Conservation (phyloP, 2,888 invertebrate species). For the Drosophila rellima region DNA sequence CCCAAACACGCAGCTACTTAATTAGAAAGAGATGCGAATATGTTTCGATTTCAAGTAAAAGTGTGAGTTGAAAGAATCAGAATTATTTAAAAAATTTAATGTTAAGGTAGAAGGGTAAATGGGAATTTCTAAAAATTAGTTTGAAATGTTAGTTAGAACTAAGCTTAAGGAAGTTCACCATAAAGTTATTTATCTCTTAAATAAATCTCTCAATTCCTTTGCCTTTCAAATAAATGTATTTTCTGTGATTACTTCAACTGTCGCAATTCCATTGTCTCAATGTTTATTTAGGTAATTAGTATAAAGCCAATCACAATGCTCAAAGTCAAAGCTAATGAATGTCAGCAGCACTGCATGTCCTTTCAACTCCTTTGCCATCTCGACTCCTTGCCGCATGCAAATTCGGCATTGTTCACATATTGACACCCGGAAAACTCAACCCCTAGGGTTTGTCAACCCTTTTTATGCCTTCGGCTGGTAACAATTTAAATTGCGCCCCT, state of each 20-base stretch:
- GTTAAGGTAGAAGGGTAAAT: not conserved
- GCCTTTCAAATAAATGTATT: not conserved
- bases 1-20: slow-evolving; percentile 39
- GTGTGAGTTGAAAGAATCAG: not conserved
- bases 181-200: not conserved
- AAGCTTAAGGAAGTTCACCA: not conserved
- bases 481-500: slow-evolving; percentile 51
- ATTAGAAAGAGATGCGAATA: slow-evolving; percentile 50
- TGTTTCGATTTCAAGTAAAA: not conserved
- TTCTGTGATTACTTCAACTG: not conserved
- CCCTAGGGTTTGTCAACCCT: slow-evolving; percentile 16
- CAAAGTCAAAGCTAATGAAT: slow-evolving; percentile 61
- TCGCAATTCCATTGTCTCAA: slow-evolving; percentile 7
- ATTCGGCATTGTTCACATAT: slow-evolving; percentile 60
- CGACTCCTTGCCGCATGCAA: slow-evolving; percentile 48
- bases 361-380: slow-evolving; percentile 3
- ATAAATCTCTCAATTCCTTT: not conserved
- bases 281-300: slow-evolving; percentile 46
- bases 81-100: not conserved
- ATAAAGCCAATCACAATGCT: slow-evolving; percentile 21
- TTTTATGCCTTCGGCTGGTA: slow-evolving; percentile 29
- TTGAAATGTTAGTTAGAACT: not conserved
- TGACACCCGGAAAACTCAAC: slow-evolving; percentile 48
- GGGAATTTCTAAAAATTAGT: not conserved
- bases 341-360: slow-evolving; percentile 14